These are phyloP conservation scores for Thereva unica DNA, from an alignment of 2,888 invertebrate species.

Conservation along the genomic window DNA sequence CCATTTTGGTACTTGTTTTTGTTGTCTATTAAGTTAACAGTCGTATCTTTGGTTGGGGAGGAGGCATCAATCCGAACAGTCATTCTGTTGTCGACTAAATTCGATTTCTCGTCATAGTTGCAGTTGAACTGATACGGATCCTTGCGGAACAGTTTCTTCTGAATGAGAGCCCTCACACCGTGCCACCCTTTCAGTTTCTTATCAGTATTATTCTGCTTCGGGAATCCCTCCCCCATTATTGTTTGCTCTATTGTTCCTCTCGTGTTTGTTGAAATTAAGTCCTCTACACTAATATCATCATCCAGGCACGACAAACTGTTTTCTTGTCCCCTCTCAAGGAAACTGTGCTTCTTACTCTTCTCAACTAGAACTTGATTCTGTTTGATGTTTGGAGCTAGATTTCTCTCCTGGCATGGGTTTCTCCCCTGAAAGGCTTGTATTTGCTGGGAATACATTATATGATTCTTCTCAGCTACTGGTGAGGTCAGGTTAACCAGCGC, in stretches of 20 bases:
- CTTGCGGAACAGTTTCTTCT: slow-evolving; percentile 57
- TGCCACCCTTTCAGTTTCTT: slow-evolving; percentile 57
- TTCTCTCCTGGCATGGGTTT: slow-evolving; percentile 80
- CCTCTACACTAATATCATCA: slow-evolving; percentile 57
- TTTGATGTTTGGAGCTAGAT: slow-evolving; percentile 60
- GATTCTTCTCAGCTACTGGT: slow-evolving; percentile 52
- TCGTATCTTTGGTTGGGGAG: slow-evolving; percentile 47
- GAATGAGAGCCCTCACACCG: slow-evolving; percentile 56
- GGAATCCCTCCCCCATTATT: slow-evolving; percentile 56
- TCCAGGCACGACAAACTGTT: slow-evolving; percentile 55
- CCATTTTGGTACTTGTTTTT: slow-evolving; percentile 43
- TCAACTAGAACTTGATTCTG: slow-evolving; percentile 53
- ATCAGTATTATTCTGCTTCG: slow-evolving; percentile 57
- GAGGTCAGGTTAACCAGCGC: slow-evolving; percentile 41
- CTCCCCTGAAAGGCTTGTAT: slow-evolving; percentile 83
- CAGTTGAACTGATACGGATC: slow-evolving; percentile 44
- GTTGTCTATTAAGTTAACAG: slow-evolving; percentile 46
- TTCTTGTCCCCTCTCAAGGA: slow-evolving; percentile 52
- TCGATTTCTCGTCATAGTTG: slow-evolving; percentile 54
- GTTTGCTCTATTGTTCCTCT: slow-evolving; percentile 46
- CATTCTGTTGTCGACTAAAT: slow-evolving; percentile 52
- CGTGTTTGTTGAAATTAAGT: slow-evolving; percentile 50
- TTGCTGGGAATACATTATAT: slow-evolving; percentile 58
- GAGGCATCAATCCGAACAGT: slow-evolving; percentile 27
- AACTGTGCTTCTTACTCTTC: slow-evolving; percentile 57